phyloP scores from a whole-genome alignment of 1,140 invertebrate species.

The Rhyzopertha dominica region DNA sequence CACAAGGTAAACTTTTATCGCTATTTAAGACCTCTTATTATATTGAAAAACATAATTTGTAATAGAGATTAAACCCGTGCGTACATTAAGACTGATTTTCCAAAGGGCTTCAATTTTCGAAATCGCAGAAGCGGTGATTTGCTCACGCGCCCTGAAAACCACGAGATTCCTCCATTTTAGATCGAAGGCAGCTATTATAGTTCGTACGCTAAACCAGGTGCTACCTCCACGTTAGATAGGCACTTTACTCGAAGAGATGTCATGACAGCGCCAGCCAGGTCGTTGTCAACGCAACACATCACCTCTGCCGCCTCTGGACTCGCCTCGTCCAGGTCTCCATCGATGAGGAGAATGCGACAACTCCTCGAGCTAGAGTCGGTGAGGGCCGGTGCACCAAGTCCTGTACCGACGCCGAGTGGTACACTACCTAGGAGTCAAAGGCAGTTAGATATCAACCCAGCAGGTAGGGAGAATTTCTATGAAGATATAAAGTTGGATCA shows the following conservation, averaged over 20 bases:
- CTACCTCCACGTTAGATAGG: conserved; percentile 52
- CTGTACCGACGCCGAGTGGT: conserved; percentile 66
- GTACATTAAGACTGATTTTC: too few relatives aligned
- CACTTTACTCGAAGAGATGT: conserved; percentile 47
- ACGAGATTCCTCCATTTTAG: too few relatives aligned
- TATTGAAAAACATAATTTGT: too few relatives aligned
- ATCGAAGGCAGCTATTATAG: conserved; percentile 58
- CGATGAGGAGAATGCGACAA: conserved; percentile 72
- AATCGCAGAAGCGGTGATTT: too few relatives aligned
- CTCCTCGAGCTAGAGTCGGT: conserved; percentile 65
- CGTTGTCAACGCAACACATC: conserved; percentile 63
- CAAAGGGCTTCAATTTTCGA: too few relatives aligned
- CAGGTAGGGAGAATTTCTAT: conserved; percentile 58
- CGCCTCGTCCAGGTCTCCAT: conserved; percentile 58
- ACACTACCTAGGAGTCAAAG: conserved; percentile 66
- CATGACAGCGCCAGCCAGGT: conserved; percentile 54
- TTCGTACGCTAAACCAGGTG: conserved; percentile 50
- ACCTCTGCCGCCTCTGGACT: conserved; percentile 47
- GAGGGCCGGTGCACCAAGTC: conserved; percentile 55
- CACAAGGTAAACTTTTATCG: too few relatives aligned
- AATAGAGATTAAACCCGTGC: too few relatives aligned
- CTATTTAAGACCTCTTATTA: too few relatives aligned
- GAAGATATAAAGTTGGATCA: too few relatives aligned
- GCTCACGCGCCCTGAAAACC: too few relatives aligned
- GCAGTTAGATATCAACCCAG: conserved; percentile 83